Base-by-base conservation (phyloP, 2,888 invertebrate species). In the Muschampia plurimacula region DNA sequence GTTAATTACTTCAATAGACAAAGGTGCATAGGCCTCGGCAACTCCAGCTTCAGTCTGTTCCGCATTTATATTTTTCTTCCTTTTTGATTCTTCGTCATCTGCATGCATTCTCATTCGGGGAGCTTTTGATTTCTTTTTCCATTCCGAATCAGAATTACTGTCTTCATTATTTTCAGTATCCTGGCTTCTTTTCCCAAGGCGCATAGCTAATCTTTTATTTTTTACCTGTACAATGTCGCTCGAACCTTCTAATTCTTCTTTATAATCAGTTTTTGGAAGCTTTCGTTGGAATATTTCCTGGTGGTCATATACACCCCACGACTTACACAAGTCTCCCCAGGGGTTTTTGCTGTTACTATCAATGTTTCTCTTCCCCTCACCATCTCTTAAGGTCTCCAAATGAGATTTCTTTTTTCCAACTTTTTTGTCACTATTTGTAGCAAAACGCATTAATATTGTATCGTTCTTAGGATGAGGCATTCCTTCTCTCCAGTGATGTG, bases 31-130 rank as follows among this genome's bases (percentile, higher is more conserved):
- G 71, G 89, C 87, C 57, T 80, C 82, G 52, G 83, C 81, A 41
- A 79, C 79, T 66, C 75, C 77, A 44, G 66, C 69, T 46, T 75
- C 74, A 76, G 82, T 78, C 22, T 79, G 79, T 80, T 80, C 84
- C 72, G 73, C 78, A 75, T 74, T 69, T 80, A 79, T 88, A 80
- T 87, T 86, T 80, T 87, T 86, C 78, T 80, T 91, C 78, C 82
- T 89, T 82, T 95, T 96, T 72, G 96, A 95, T 86, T 97, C 97
- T 88, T 97, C 97, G 83, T 97, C 97, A 88, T 97, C 98, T n/a
- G 98, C 98, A 87, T 97, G 97, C 97, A 98, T 98, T 80, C 97
- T 93, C 97, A 97, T 97, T 81, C 97, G 91, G 9, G 97, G 96
- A 64, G 95, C 89, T 89, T 97, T 97, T 67, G 95, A 95, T 81